Evolutionary conservation across 2,113 vertebrate species (phyloP).

Genomic region (Odobenus rosmarus): DNA sequence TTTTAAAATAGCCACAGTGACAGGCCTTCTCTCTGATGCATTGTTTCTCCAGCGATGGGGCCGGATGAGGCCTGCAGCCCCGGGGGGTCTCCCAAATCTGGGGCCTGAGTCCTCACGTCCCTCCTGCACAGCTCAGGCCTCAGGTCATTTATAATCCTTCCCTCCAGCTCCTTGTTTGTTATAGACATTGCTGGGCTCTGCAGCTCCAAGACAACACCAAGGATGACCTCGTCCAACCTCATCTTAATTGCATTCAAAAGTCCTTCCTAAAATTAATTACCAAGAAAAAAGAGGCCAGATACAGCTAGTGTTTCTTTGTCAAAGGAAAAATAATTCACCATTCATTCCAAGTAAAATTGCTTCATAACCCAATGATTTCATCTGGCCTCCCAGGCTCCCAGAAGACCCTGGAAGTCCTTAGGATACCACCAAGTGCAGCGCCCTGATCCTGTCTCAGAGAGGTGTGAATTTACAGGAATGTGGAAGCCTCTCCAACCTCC

Average conservation of each 20-base stretch:
- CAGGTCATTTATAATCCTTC: neutral
- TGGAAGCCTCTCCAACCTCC: neutral
- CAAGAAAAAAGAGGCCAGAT: neutral
- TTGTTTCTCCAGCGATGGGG: no score
- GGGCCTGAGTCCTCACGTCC: rapidly evolving
- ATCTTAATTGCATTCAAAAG: neutral
- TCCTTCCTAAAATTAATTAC: neutral
- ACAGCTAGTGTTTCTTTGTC: neutral
- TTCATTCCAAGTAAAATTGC: constrained; percentile 58
- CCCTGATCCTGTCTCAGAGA: neutral
- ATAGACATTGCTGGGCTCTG: neutral
- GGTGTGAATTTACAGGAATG: constrained; percentile 10
- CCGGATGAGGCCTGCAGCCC: neutral
- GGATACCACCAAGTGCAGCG: neutral
- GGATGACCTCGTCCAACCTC: neutral
- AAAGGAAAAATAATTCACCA: neutral
- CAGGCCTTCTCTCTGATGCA: neutral
- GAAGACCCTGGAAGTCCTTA: neutral
- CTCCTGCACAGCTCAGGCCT: neutral
- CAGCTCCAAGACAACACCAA: neutral
- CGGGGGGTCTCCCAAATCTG: no score
- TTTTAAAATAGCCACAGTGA: neutral
- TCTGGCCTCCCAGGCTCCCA: neutral
- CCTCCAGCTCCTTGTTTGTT: neutral
- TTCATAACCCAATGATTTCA: constrained; percentile 58